phyloP scores from a whole-genome alignment of 2,888 invertebrate species.

The Shargacucullia verbasci region DNA sequence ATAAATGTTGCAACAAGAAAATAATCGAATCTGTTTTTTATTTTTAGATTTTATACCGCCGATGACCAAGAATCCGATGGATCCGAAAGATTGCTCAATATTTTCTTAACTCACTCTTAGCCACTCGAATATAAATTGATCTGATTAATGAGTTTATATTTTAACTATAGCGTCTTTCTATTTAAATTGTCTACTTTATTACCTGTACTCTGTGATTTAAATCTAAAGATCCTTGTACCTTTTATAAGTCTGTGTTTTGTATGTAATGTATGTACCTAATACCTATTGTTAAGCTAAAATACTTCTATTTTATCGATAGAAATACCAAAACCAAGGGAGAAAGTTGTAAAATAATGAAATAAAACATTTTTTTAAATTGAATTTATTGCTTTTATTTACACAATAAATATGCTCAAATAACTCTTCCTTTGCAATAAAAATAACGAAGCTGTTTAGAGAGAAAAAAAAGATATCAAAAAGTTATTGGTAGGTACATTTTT shows the following conservation, averaged over 20 bases:
- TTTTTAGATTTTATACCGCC: slow-evolving; percentile 39
- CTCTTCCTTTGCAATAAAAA: slow-evolving; percentile 52
- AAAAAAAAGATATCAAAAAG: slow-evolving; percentile 42
- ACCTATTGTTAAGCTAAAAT: too few species aligned
- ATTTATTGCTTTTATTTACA: slow-evolving; percentile 77
- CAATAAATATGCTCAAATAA: slow-evolving; percentile 67
- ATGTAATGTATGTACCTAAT: too few species aligned
- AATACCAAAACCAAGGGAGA: too few species aligned
- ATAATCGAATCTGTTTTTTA: slow-evolving; percentile 5
- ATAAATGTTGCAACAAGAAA: too few species aligned
- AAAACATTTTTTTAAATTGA: slow-evolving; percentile 54
- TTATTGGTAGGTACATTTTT: slow-evolving; percentile 17
- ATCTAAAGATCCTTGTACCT: too few species aligned
- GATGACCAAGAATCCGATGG: slow-evolving; percentile 20
- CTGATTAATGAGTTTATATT: too few species aligned
- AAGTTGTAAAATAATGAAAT: slow-evolving; percentile 36
- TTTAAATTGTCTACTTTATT: too few species aligned
- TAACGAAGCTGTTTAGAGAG: slow-evolving; percentile 43
- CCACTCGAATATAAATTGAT: too few species aligned
- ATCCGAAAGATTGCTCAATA: slow-evolving; percentile 20
- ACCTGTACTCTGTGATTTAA: too few species aligned
- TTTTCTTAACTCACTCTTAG: slow-evolving; percentile 8
- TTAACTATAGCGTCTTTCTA: too few species aligned
- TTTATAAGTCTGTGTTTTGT: too few species aligned
- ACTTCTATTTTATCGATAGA: too few species aligned